phyloP scores from a whole-genome alignment of 2,888 invertebrate genomes.

The Caenorhabditis plicata region DNA sequence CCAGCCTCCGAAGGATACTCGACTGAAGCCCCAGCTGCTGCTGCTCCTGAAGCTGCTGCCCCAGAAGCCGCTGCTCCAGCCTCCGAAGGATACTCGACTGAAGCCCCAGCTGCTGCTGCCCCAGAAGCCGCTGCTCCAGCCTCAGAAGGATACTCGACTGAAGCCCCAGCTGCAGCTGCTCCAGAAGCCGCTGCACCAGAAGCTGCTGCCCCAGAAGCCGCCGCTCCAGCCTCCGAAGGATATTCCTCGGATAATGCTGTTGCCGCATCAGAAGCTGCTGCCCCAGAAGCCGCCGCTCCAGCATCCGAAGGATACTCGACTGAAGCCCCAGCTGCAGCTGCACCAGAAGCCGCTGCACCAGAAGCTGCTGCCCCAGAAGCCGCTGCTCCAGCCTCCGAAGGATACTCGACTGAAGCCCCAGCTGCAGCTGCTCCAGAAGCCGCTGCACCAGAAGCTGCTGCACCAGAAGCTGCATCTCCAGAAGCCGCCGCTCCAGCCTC shows the following conservation, averaged over 20 bases:
- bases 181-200: conserved; percentile 15
- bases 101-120: conserved; percentile 11
- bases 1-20: too few relatives aligned
- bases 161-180: conserved; percentile 14
- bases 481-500: conserved; percentile 11
- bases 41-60: conserved; percentile 8
- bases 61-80: conserved; percentile 1
- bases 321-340: conserved; percentile 5
- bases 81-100: conserved; percentile 6
- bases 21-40: too few relatives aligned
- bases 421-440: conserved; percentile 8
- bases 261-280: conserved; percentile 6
- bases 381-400: too few relatives aligned
- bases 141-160: conserved; percentile 13
- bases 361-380: too few relatives aligned
- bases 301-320: too few relatives aligned
- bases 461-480: conserved; percentile 15
- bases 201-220: conserved; percentile 3
- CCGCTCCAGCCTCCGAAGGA: conserved; percentile 9
- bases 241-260: conserved; percentile 6
- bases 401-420: too few relatives aligned
- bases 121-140: conserved; percentile 18
- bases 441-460: conserved; percentile 1
- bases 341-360: conserved; percentile 6
- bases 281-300: background rate